These are phyloP conservation scores for Brachypteracias leptosomus DNA, from an alignment of 2,113 vertebrate genomes.

Conservation along the genomic window DNA sequence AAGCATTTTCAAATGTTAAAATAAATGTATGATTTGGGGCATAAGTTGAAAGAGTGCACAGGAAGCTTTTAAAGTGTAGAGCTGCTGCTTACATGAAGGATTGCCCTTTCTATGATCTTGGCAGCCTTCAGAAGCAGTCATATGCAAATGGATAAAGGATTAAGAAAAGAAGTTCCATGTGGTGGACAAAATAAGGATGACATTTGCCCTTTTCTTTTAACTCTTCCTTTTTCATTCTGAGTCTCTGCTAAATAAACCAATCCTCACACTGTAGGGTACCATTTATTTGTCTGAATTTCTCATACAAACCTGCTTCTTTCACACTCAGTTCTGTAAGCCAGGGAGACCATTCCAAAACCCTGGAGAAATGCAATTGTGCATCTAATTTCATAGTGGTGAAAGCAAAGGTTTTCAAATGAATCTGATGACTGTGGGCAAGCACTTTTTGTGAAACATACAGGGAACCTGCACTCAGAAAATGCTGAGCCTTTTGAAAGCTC, in stretches of 20 bases:
- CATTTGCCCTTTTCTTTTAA: constrained; percentile 33
- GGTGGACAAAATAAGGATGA: constrained; percentile 16
- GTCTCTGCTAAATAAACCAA: constrained; percentile 15
- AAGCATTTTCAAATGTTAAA: not conserved
- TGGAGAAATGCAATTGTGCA: not conserved
- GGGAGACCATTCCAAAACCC: not conserved
- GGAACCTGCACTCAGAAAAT: not conserved
- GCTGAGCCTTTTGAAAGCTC: constrained; percentile 38
- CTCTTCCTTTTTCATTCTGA: not conserved
- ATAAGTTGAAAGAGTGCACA: not conserved
- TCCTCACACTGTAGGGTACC: not conserved
- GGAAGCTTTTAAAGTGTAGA: not conserved
- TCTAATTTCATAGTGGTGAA: constrained; percentile 6
- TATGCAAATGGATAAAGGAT: constrained; percentile 19
- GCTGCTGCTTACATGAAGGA: not conserved
- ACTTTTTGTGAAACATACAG: not conserved
- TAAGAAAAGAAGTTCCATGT: constrained; percentile 9
- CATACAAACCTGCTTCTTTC: not conserved
- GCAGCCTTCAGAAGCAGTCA: not conserved
- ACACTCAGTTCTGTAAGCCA: not conserved
- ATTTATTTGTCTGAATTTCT: not conserved
- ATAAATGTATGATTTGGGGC: not conserved
- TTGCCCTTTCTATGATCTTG: not conserved
- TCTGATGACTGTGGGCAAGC: not conserved
- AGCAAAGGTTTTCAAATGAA: constrained; percentile 13